These are phyloP conservation scores for Operophtera brumata DNA, from an alignment of 2,888 invertebrate genomes.

Conservation along the genomic window DNA sequence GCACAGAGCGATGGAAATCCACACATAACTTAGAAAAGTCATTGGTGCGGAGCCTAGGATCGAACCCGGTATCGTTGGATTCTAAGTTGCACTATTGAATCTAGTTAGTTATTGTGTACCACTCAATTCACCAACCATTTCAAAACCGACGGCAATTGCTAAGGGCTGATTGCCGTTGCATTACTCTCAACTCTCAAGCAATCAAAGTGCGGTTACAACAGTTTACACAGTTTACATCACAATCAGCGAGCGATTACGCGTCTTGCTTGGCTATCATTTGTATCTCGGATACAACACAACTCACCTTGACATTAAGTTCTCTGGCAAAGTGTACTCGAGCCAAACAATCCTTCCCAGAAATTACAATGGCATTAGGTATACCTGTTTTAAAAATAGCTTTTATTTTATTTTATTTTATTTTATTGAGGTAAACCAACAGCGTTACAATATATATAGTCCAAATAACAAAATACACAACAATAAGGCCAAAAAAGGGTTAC, in stretches of 20 bases:
- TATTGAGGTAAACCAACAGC: too few relatives aligned
- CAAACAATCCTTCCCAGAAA: background rate
- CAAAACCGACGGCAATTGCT: constrained; percentile 19
- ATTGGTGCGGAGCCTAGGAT: too few relatives aligned
- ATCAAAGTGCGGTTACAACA: constrained; percentile 6
- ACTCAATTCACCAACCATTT: constrained; percentile 4
- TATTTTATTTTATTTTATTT: too few relatives aligned
- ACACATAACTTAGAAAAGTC: too few relatives aligned
- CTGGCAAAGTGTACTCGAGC: background rate
- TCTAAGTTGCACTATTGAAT: too few relatives aligned
- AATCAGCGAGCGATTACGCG: constrained; percentile 7
- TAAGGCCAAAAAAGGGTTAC: too few relatives aligned
- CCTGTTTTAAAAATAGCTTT: too few relatives aligned
- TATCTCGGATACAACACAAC: constrained; percentile 17
- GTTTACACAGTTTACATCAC: constrained; percentile 3
- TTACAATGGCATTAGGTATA: background rate
- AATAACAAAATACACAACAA: too few relatives aligned
- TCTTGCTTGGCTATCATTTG: constrained; percentile 13
- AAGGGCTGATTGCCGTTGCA: constrained; percentile 15
- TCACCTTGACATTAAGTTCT: constrained; percentile 21
- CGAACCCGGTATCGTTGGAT: too few relatives aligned
- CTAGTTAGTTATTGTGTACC: too few relatives aligned
- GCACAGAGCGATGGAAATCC: too few relatives aligned
- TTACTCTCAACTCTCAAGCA: background rate
- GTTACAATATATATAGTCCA: too few relatives aligned